These are phyloP conservation scores for Chalcosyrphus nemorum DNA, from an alignment of 2,888 invertebrate genomes.

Conservation along the genomic window DNA sequence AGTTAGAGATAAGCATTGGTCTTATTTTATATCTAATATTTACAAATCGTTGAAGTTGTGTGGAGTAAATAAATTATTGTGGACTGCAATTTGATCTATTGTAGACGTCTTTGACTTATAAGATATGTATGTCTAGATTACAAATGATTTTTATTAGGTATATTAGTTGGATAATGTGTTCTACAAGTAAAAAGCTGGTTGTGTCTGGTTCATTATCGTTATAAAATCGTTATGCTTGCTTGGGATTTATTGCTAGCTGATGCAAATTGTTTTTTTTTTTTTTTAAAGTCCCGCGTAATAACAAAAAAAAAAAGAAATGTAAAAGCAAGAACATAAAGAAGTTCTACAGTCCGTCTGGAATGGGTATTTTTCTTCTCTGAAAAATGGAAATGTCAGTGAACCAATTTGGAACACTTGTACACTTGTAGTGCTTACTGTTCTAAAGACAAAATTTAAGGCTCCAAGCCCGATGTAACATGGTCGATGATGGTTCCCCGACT, in stretches of 20 bases:
- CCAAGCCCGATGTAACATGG: too few relatives aligned
- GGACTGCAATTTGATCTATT: not conserved
- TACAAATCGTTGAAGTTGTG: not conserved
- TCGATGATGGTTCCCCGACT: too few relatives aligned
- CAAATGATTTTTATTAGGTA: not conserved
- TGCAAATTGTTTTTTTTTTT: too few relatives aligned
- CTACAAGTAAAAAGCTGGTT: slow-evolving; percentile 2
- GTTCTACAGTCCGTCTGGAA: too few relatives aligned
- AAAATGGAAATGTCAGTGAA: too few relatives aligned
- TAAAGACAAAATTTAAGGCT: too few relatives aligned
- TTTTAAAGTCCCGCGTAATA: too few relatives aligned
- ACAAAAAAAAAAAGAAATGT: too few relatives aligned
- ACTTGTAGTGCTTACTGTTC: too few relatives aligned
- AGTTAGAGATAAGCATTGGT: not conserved
- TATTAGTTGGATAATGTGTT: not conserved
- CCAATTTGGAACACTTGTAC: too few relatives aligned
- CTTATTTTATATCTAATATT: not conserved
- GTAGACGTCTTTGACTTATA: not conserved
- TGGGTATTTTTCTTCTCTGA: too few relatives aligned
- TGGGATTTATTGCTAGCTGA: not conserved
- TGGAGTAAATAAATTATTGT: not conserved
- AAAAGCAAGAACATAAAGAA: too few relatives aligned
- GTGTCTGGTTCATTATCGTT: not conserved
- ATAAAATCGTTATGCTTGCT: not conserved
- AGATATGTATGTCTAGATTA: not conserved